Conservation (phyloP, 2,113 vertebrate genomes). For the Uropsilus gracilis region DNA sequence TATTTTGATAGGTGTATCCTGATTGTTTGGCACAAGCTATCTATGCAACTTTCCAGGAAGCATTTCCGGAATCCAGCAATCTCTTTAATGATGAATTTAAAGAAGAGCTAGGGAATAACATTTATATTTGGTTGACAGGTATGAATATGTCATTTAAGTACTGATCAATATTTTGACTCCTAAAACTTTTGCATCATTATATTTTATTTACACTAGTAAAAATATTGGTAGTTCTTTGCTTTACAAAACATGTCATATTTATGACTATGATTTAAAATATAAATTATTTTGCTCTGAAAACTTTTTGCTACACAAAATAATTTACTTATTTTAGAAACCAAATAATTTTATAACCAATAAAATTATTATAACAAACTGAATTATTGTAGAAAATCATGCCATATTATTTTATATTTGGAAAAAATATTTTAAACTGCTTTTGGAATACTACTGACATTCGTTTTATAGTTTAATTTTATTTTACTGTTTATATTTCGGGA, state of each 20-base stretch:
- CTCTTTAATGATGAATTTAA: constrained; percentile 82
- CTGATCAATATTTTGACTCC: constrained; percentile 7
- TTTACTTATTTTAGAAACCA: not conserved
- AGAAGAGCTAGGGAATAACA: constrained; percentile 75
- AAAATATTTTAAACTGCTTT: constrained; percentile 22
- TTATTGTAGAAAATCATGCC: not conserved
- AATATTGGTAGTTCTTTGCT: not conserved
- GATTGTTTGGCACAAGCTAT: constrained; percentile 81
- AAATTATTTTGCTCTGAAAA: constrained; percentile 20
- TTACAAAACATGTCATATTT: not conserved
- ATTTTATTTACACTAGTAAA: constrained; percentile 9
- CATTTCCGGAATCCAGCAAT: constrained; percentile 78
- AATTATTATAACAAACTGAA: not conserved
- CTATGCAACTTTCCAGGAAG: constrained; percentile 79
- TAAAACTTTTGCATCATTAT: not conserved
- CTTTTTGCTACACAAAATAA: not conserved
- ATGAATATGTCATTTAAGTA: constrained; percentile 49
- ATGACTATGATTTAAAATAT: constrained; percentile 23
- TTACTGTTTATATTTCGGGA: too few species aligned
- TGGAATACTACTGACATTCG: not conserved
- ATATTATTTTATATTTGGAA: not conserved
- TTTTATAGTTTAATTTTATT: too few species aligned
- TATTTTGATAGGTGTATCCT: constrained; percentile 81
- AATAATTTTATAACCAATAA: constrained; percentile 16
- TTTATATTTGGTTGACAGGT: constrained; percentile 85